These are phyloP conservation scores for Papilio dardanus DNA, from an alignment of 1,140 invertebrate genomes.

Conservation along the genomic window DNA sequence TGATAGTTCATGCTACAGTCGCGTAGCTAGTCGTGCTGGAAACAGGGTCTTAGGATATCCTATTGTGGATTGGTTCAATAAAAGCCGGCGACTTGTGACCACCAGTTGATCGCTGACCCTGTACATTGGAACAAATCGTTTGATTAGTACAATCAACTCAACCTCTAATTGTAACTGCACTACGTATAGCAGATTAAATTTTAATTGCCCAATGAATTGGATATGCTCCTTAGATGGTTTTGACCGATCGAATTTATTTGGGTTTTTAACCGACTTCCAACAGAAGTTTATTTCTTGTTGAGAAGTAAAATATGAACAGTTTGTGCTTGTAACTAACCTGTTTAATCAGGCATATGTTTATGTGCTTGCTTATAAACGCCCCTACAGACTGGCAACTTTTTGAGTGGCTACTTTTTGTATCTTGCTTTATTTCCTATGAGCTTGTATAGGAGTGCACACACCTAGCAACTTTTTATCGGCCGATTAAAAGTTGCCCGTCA, in stretches of 20 bases:
- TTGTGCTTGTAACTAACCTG: too few relatives aligned
- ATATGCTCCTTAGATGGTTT: slow-evolving; percentile 9
- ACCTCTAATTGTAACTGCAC: slow-evolving; percentile 31
- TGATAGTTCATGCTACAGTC: not conserved
- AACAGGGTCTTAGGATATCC: not conserved
- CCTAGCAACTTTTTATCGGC: too few relatives aligned
- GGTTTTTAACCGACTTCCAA: too few relatives aligned
- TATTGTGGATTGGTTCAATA: slow-evolving; percentile 23
- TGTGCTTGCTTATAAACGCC: too few relatives aligned
- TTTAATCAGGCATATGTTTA: not conserved
- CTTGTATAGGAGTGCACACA: too few relatives aligned
- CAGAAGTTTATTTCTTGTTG: too few relatives aligned
- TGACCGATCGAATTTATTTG: not conserved
- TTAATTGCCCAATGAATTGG: slow-evolving; percentile 24
- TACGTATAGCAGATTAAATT: not conserved
- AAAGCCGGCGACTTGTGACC: slow-evolving; percentile 36
- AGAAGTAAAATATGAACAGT: not conserved
- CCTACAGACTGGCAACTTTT: too few relatives aligned
- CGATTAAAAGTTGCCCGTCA: too few relatives aligned
- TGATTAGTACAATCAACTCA: slow-evolving; percentile 53
- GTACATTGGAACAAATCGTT: slow-evolving; percentile 52
- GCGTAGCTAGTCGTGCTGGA: not conserved
- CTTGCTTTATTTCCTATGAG: too few relatives aligned
- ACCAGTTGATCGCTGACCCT: slow-evolving; percentile 47
- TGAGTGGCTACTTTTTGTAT: too few relatives aligned